Percentiles rank a stretch among this genome's conserved stretches.
Evolutionary conservation across 2,113 vertebrate species (phyloP).

Genomic region (Pedionomus torquatus): DNA sequence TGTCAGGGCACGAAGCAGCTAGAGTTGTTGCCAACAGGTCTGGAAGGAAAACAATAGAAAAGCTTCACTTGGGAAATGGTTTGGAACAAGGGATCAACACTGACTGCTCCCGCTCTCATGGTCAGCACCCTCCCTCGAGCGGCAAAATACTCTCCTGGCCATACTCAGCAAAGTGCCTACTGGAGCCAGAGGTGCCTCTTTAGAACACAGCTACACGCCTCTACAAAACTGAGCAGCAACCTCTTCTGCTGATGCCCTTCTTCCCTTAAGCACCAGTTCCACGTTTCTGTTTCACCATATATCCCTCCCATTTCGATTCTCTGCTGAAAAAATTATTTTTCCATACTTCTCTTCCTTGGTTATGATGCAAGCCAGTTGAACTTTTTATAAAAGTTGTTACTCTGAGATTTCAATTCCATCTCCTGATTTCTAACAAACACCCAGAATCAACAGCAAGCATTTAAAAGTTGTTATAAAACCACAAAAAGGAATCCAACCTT

Average conservation of each 20-base stretch:
- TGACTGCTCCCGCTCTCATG: not conserved
- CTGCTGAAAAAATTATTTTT: not conserved
- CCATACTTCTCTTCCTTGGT: not conserved
- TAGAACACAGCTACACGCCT: not conserved
- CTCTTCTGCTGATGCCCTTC: not conserved
- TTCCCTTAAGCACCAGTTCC: not conserved
- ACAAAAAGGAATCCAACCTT: not conserved
- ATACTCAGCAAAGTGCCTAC: not conserved
- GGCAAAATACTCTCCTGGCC: not conserved
- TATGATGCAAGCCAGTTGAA: not conserved
- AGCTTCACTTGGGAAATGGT: not conserved
- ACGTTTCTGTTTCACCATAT: fast-evolving
- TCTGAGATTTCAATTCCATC: not conserved
- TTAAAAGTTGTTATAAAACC: not conserved
- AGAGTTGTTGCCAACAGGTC: not conserved
- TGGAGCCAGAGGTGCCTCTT: not conserved
- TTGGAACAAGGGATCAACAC: not conserved
- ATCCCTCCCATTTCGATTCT: not conserved
- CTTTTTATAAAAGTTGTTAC: not conserved
- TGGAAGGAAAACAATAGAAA: conserved; percentile 3
- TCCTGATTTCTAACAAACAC: not conserved
- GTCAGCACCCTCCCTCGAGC: not conserved
- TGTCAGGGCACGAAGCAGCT: not conserved
- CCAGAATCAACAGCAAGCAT: not conserved
- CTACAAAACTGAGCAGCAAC: not conserved